Base-by-base conservation (phyloP, 2,797 vertebrate genomes). In the Sardinella longiceps region DNA sequence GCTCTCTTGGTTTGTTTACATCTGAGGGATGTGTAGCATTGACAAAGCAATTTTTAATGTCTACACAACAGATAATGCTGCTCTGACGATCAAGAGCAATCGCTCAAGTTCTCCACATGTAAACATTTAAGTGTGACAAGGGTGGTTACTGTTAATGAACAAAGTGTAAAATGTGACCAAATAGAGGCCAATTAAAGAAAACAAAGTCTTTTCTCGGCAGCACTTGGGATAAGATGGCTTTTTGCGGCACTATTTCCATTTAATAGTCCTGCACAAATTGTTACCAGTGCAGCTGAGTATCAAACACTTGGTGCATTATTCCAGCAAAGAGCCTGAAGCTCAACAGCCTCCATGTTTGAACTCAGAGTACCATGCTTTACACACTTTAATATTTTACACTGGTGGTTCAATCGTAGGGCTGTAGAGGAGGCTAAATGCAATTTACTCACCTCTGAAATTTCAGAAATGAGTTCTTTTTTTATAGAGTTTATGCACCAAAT, bases 181-280 rank as follows among this genome's bases (percentile, higher is more conserved):
- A 66, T 56, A 33, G 66, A 48, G 43, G n/a, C 5, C 14, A 37
- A 51, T 84, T 84, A 80, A 53, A 51, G 82, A 80, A 80, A 51
- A 77, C 45, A 77, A 53, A 51, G 46, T 14, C 30, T 74, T 37
- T 15, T 58, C 83, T 43, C 83, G 43, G 25, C 30, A 84, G 83
- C 25, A 50, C 1, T 63, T 63, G 4, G 25, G 25, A 3, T 28
- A 84, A 84, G 53, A 28, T 80, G 14, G 14, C 43, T 56, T 77
- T 80, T 80, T 80, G 50, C 23, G 37, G 50, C 74, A 80, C 37
- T 70, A 18, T 80, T 84, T 45, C 51, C 28, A 33, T 60, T 43
- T 46, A 84, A 60, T 46, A 43, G 83, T 23, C 83, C 74, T 56
- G 45, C 74, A 80, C 83, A 80, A 84, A 84, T 80, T 84, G 83